Evolutionary conservation across 2,113 vertebrate genomes (phyloP).

Genomic region (Tachycineta bicolor): DNA sequence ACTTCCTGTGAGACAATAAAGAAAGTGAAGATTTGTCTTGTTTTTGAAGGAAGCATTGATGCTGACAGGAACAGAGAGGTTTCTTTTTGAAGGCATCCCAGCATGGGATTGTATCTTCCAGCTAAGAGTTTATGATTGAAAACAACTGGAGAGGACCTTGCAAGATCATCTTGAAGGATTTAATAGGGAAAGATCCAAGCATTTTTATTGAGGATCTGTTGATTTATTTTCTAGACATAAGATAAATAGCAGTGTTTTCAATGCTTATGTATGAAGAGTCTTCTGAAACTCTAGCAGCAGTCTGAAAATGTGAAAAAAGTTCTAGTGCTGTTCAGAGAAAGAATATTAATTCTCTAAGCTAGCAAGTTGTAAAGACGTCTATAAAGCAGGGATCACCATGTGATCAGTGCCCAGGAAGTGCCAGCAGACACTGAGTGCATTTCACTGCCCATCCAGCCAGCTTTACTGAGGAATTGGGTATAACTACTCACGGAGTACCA

Average conservation of each 20-base stretch:
- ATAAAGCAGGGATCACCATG: neutral
- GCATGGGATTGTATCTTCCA: neutral
- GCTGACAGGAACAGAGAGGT: neutral
- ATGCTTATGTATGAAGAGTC: rapidly evolving
- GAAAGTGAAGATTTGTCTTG: neutral
- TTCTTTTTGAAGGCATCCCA: neutral
- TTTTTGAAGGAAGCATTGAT: neutral
- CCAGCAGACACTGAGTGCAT: neutral
- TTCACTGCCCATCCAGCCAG: neutral
- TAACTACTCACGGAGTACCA: neutral
- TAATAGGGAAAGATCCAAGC: neutral
- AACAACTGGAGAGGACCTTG: slow-evolving; percentile 10
- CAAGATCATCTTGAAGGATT: neutral
- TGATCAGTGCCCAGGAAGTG: neutral
- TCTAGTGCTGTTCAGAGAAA: neutral
- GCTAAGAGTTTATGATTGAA: slow-evolving; percentile 1
- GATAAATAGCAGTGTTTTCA: neutral
- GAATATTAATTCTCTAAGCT: neutral
- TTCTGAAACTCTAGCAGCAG: neutral
- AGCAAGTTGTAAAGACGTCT: neutral
- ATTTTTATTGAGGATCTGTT: neutral
- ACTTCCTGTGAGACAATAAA: neutral
- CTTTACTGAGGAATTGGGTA: neutral
- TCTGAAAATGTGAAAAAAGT: neutral
- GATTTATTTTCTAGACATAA: neutral